Percentiles rank a stretch among this genome's conserved stretches.
Evolutionary conservation across 2,888 invertebrate genomes (phyloP).

Genomic region (Drosophila paracracens): DNA sequence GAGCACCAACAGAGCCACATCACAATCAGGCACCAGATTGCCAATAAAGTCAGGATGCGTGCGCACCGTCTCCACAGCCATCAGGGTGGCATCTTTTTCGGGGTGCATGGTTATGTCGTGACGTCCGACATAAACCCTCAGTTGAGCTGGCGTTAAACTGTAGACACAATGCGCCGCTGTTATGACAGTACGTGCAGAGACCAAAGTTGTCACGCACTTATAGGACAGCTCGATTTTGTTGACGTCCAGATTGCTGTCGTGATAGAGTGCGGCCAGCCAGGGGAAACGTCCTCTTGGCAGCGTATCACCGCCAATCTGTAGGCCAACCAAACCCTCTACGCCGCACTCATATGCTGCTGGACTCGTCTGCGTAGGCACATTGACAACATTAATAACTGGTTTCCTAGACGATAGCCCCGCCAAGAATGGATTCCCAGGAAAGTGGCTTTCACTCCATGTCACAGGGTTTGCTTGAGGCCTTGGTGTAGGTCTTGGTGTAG

Average conservation of each 20-base stretch:
- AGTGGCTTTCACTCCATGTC: background rate
- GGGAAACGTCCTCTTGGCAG: constrained; percentile 82
- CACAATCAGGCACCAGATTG: constrained; percentile 61
- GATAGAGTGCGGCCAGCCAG: constrained; percentile 54
- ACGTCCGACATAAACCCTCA: constrained; percentile 83
- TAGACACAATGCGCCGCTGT: constrained; percentile 85
- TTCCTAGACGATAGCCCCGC: background rate
- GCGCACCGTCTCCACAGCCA: constrained; percentile 63
- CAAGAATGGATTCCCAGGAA: constrained; percentile 32
- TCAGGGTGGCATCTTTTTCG: constrained; percentile 71
- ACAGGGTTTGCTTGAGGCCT: background rate
- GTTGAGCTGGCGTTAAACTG: constrained; percentile 21
- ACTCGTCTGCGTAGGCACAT: constrained; percentile 1
- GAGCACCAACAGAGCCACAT: constrained; percentile 58
- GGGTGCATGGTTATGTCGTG: constrained; percentile 70
- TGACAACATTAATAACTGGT: constrained; percentile 12
- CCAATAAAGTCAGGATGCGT: constrained; percentile 84
- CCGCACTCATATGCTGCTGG: constrained; percentile 61
- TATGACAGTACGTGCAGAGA: constrained; percentile 70
- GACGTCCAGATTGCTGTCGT: constrained; percentile 39
- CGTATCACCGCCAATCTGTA: constrained; percentile 66
- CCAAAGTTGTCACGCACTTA: constrained; percentile 70
- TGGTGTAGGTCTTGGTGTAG: background rate
- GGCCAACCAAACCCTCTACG: constrained; percentile 57
- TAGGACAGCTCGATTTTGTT: constrained; percentile 79